phyloP scores from a whole-genome alignment of 1,140 invertebrate genomes.

The Drosophila navojoa region DNA sequence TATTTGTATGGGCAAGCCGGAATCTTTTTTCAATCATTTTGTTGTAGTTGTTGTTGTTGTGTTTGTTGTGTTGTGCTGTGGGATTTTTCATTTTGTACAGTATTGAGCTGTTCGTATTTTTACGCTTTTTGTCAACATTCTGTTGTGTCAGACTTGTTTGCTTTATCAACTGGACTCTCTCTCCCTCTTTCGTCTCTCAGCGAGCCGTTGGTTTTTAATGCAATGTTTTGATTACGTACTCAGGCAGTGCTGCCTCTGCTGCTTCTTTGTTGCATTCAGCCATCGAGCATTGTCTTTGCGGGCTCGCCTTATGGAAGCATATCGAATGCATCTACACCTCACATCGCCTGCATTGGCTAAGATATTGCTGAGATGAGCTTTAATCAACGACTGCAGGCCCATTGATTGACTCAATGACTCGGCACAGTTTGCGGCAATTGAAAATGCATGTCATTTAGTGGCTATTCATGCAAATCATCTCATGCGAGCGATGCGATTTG shows the following conservation, averaged over 20 bases:
- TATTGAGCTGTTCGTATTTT: conserved; percentile 66
- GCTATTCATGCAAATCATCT: conserved; percentile 69
- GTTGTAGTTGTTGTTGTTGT: conserved; percentile 8
- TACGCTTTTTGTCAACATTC: conserved; percentile 77
- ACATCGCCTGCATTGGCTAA: conserved; percentile 21
- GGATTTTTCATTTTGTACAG: conserved; percentile 66
- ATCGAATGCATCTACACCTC: conserved; percentile 26
- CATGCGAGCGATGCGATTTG: conserved; percentile 52
- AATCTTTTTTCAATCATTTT: conserved; percentile 7
- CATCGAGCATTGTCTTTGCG: conserved; percentile 1
- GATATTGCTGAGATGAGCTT: conserved; percentile 5
- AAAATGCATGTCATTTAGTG: conserved; percentile 44
- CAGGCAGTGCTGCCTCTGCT: background rate
- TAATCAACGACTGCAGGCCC: conserved; percentile 42
- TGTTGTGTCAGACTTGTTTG: conserved; percentile 45
- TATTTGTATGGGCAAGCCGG: conserved; percentile 59
- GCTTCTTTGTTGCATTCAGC: conserved; percentile 9
- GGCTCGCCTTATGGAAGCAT: conserved; percentile 5
- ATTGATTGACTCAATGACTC: conserved; percentile 68
- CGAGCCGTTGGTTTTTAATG: conserved; percentile 56
- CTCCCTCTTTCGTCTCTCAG: conserved; percentile 5
- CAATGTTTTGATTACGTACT: conserved; percentile 60
- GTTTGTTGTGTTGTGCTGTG: conserved; percentile 53
- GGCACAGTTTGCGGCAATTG: conserved; percentile 58
- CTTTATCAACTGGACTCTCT: conserved; percentile 24